Conservation (phyloP, 64 coral and sea anemone genomes). For the Exaiptasia diaphana region DNA sequence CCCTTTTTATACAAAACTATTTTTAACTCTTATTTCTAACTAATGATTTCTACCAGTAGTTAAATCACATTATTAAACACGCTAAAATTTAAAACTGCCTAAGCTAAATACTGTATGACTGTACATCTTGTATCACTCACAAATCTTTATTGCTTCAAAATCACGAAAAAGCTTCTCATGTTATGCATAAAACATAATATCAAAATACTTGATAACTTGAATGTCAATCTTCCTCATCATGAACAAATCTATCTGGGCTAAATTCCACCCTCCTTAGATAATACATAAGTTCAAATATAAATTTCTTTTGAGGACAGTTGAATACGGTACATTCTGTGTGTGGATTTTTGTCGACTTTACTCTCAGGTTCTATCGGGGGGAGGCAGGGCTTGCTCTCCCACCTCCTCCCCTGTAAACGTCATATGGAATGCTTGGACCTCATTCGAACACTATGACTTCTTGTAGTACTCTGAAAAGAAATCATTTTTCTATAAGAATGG, state of each 20-base stretch:
- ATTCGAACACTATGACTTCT: conserved; percentile 18
- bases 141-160: no score
- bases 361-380: conserved; percentile 19
- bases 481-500: background rate
- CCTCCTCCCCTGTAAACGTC: conserved; percentile 50
- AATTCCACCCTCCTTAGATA: conserved; percentile 4
- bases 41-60: no score
- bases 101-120: no score
- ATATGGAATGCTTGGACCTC: conserved; percentile 33
- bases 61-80: no score
- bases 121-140: no score
- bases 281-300: conserved; percentile 45
- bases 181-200: no score
- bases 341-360: background rate
- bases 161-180: no score
- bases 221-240: background rate
- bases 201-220: no score
- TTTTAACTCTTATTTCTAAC: no score
- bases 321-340: conserved; percentile 40
- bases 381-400: conserved; percentile 34
- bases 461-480: conserved; percentile 8
- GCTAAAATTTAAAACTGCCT: no score
- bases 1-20: no score
- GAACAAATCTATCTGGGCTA: conserved; percentile 7
- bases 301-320: conserved; percentile 47